phyloP scores from a whole-genome alignment of 2,113 vertebrate species.

The Perognathus longimembris region DNA sequence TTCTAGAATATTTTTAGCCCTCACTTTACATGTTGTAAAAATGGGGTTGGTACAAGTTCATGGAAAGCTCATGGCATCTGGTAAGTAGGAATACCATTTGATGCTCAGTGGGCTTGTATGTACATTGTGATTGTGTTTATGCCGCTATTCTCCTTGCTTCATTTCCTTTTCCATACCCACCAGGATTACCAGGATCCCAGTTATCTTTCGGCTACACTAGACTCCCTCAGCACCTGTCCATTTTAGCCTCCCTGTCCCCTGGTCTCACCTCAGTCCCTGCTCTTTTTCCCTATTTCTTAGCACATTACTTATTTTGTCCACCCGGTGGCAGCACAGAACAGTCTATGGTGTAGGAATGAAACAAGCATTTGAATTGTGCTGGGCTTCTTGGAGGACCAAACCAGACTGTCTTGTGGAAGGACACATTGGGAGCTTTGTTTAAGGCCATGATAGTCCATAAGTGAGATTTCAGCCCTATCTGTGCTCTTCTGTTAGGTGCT shows the following conservation, averaged over 20 bases:
- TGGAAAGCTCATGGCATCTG: neutral
- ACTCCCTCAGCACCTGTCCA: neutral
- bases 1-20: neutral
- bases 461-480: neutral
- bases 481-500: neutral
- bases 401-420: neutral
- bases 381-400: neutral
- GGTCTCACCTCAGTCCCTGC: neutral
- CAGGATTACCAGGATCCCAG: neutral
- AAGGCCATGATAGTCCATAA: neutral
- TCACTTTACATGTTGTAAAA: slow-evolving; percentile 47
- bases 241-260: neutral
- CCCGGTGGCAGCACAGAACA: slow-evolving; percentile 70
- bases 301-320: slow-evolving; percentile 27
- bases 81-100: neutral
- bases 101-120: neutral
- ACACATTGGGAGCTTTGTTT: slow-evolving; percentile 25
- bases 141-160: neutral
- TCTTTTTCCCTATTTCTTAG: neutral
- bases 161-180: neutral
- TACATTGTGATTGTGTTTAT: neutral
- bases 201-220: neutral
- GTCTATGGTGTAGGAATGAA: too few species aligned
- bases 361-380: neutral
- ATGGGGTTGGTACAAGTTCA: neutral